These are phyloP conservation scores for Phoeniculus purpureus DNA, from an alignment of 2,797 vertebrate species.

Conservation along the genomic window DNA sequence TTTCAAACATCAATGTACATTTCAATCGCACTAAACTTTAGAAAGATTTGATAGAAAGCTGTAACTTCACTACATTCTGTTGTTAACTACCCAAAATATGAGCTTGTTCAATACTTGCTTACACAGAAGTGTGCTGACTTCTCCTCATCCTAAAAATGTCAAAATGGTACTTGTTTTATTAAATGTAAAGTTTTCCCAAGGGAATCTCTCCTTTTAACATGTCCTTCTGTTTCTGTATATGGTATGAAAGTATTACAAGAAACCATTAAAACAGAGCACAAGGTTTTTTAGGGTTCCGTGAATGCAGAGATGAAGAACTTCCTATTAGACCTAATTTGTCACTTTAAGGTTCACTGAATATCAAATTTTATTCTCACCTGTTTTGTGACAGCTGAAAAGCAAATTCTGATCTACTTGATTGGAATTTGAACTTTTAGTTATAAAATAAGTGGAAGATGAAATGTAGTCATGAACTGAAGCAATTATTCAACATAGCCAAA, in stretches of 20 bases:
- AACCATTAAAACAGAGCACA: background rate
- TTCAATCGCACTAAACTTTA: background rate
- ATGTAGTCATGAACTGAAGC: background rate
- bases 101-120: background rate
- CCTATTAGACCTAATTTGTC: background rate
- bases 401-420: slow-evolving; percentile 29
- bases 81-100: background rate
- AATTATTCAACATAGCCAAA: background rate
- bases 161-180: background rate
- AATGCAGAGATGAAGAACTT: background rate
- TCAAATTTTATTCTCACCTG: background rate
- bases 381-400: background rate
- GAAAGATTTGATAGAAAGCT: background rate
- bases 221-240: background rate
- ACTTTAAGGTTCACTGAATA: slow-evolving; percentile 4
- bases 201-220: background rate
- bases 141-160: background rate
- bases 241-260: background rate
- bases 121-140: background rate
- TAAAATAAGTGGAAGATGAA: background rate
- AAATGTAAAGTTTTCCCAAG: background rate
- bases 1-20: background rate
- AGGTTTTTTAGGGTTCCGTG: background rate
- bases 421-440: background rate
- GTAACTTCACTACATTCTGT: background rate